These are phyloP conservation scores for Amphipoea oculea DNA, from an alignment of 2,888 invertebrate genomes.

Conservation along the genomic window DNA sequence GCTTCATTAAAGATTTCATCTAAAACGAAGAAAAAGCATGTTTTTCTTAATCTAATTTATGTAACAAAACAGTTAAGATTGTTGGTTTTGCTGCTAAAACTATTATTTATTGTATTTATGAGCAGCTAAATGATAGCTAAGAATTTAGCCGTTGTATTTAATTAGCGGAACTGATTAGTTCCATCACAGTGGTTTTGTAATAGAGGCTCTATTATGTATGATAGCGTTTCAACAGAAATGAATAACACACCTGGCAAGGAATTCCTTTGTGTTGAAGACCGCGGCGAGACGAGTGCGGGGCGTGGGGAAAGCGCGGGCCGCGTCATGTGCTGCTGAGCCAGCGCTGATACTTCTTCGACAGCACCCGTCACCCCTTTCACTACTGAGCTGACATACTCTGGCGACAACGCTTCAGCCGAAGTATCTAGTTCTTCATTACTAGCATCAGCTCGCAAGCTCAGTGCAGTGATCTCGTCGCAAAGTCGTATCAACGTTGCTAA, in stretches of 20 bases:
- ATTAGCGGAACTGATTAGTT: conserved; percentile 63
- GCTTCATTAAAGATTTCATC: conserved; percentile 4
- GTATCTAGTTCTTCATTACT: conserved; percentile 82
- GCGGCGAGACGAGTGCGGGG: conserved; percentile 85
- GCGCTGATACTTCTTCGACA: conserved; percentile 90
- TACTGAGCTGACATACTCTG: conserved; percentile 84
- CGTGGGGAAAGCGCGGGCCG: conserved; percentile 88
- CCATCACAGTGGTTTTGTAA: conserved; percentile 47
- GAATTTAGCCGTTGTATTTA: conserved; percentile 57
- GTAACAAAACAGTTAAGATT: conserved; percentile 22
- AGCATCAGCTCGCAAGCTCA: conserved; percentile 92
- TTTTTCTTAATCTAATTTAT: conserved; percentile 14
- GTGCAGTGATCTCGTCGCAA: conserved; percentile 96
- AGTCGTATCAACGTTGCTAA: conserved; percentile 96
- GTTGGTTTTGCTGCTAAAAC: conserved; percentile 20
- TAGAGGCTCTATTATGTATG: conserved; percentile 47
- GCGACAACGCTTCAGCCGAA: conserved; percentile 81
- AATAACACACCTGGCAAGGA: conserved; percentile 84
- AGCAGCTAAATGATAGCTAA: conserved; percentile 38
- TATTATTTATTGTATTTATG: conserved; percentile 21
- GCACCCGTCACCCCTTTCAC: conserved; percentile 85
- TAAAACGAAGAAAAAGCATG: conserved; percentile 12
- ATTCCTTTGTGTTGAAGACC: conserved; percentile 88
- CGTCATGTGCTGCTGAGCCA: conserved; percentile 96
- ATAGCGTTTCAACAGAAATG: conserved; percentile 48